Evolutionary conservation across 1,140 invertebrate species (phyloP), one percentile per base, ranked within the genome.

Genomic region (Drosophila chauvacae): DNA sequence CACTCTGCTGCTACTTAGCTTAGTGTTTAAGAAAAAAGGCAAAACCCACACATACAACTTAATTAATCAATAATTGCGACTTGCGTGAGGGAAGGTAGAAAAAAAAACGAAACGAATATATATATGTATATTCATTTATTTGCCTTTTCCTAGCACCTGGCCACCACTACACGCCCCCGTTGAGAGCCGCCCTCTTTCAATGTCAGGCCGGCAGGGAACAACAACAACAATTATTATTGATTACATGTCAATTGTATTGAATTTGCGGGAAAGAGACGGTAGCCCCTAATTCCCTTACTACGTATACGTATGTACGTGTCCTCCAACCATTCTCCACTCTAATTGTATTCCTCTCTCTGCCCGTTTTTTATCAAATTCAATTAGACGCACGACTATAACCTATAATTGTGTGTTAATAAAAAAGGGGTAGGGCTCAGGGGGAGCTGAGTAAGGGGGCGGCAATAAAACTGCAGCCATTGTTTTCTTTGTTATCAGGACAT

Each of bases 31-130:
- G 48, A 53, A 76, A 66, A 73, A 47, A 55, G 20, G 53, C 44
- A 47, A 51, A 42, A 44, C 56, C 33, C 42, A 33, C 47, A 48
- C 18, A 23, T 18, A 56, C 20, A 23, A 56, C 76, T 74, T 87
- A 87, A 87, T 82, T 87, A 87, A 86, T 86, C 82, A 87, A 86
- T 82, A 86, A 87, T 72, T 79, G 51, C 62, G 69, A 47, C 47
- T 85, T 79, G 69, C 82, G 77, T 86, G 82, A 59, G 50, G 60
- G 41, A 48, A 56, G 47, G 45, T 48, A 48, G 23, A 16, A 47
- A 26, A 41, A 0, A 3, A 16, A 39, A 33, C 9, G 20, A n/a
- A 10, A 30, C 14, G 26, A 45, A 48, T 9, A 47, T 23, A 26
- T 26, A 33, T 44, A 26, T 26, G 26, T 44, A 58, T 47, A 66